phyloP scores from a whole-genome alignment of 2,113 vertebrate species.

The Galemys pyrenaicus region DNA sequence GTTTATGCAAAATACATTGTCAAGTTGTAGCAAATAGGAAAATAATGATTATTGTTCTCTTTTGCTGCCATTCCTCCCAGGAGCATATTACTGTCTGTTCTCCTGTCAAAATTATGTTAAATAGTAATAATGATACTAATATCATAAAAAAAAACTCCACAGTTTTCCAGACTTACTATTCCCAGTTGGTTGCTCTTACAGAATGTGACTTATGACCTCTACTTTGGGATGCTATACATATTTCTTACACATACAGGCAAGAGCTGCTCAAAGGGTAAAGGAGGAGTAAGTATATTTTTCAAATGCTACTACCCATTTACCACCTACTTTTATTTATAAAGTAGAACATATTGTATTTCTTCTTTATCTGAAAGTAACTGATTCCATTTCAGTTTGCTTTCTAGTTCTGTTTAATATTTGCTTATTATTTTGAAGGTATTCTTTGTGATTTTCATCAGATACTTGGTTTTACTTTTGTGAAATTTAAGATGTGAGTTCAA shows the following conservation, averaged over 20 bases:
- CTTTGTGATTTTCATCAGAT: background rate
- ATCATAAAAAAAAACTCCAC: background rate
- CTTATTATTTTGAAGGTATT: slow-evolving; percentile 40
- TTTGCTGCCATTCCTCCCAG: slow-evolving; percentile 42
- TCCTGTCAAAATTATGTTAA: slow-evolving; percentile 52
- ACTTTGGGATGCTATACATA: background rate
- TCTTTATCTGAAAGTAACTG: slow-evolving; percentile 17
- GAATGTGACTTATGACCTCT: slow-evolving; percentile 29
- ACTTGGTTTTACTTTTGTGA: slow-evolving; percentile 45
- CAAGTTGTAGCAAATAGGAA: slow-evolving; percentile 23
- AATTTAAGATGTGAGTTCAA: slow-evolving; percentile 6
- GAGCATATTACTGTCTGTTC: slow-evolving; percentile 13
- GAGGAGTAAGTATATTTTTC: background rate
- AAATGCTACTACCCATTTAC: background rate
- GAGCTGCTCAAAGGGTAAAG: background rate
- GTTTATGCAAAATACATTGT: slow-evolving; percentile 52
- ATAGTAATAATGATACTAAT: background rate
- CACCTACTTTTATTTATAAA: background rate
- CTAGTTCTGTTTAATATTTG: background rate
- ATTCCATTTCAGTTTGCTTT: slow-evolving; percentile 39
- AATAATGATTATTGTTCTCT: slow-evolving; percentile 3
- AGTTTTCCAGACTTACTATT: slow-evolving; percentile 31
- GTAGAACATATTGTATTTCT: slow-evolving; percentile 19
- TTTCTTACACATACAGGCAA: background rate
- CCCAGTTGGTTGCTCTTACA: background rate